These are phyloP conservation scores for Merops nubicus DNA, from an alignment of 2,113 vertebrate species.

Conservation along the genomic window DNA sequence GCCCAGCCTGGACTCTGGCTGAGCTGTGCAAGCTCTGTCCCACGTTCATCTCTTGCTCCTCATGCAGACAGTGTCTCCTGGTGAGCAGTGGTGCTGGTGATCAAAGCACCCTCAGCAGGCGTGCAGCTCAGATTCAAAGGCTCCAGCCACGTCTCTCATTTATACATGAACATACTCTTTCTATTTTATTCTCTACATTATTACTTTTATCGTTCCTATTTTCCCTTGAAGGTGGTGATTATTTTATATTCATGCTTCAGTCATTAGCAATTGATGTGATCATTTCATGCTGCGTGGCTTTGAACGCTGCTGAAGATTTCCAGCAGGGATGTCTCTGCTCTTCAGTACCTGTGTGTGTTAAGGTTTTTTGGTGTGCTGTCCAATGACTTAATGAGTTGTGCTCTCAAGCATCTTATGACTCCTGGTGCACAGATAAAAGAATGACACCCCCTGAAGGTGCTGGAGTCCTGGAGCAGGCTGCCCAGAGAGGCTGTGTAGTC, in stretches of 20 bases:
- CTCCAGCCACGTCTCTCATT: neutral
- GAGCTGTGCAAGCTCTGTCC: neutral
- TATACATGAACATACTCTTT: neutral
- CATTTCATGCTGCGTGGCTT: neutral
- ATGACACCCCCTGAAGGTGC: neutral
- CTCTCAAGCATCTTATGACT: neutral
- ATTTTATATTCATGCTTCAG: neutral
- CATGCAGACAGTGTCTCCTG: neutral
- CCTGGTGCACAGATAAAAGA: neutral
- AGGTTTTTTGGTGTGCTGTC: neutral
- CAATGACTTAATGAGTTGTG: neutral
- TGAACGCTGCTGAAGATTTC: neutral
- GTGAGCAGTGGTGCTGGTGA: neutral
- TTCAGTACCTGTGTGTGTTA: neutral
- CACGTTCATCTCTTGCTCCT: neutral
- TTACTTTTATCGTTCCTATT: neutral
- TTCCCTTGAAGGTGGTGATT: neutral
- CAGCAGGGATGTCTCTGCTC: neutral
- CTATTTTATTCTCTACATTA: neutral
- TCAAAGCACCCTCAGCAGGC: fast-evolving
- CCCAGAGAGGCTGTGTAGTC: neutral
- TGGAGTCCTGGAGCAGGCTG: neutral
- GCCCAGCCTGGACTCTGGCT: neutral
- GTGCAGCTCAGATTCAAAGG: neutral
- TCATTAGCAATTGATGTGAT: neutral